Conservation (phyloP, 2,888 invertebrate species). For the Hydropsyche betteni region DNA sequence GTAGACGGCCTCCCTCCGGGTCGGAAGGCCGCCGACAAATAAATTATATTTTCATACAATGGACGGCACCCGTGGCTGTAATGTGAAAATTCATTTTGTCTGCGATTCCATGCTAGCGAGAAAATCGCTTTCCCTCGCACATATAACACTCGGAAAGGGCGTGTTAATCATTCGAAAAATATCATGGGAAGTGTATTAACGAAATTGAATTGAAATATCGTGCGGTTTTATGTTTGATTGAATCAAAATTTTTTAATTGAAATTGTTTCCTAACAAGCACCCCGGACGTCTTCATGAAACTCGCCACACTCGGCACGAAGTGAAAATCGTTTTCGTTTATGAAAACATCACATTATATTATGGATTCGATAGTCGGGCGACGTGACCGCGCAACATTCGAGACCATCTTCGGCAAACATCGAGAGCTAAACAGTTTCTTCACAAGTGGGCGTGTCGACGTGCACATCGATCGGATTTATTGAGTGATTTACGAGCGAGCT, state of each 20-base stretch:
- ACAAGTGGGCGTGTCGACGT: slow-evolving; percentile 37
- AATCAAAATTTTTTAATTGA: too few relatives aligned
- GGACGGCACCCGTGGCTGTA: slow-evolving; percentile 42
- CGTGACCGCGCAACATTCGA: slow-evolving; percentile 4
- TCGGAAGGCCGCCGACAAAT: slow-evolving; percentile 38
- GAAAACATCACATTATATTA: too few relatives aligned
- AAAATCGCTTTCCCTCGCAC: neutral
- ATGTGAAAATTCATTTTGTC: slow-evolving; percentile 39
- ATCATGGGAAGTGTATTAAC: neutral
- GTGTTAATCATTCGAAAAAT: neutral
- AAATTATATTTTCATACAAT: slow-evolving; percentile 47
- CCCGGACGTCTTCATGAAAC: too few relatives aligned
- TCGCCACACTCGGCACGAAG: too few relatives aligned
- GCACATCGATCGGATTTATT: slow-evolving; percentile 46
- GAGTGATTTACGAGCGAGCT: slow-evolving; percentile 49
- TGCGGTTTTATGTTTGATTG: neutral
- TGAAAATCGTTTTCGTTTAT: too few relatives aligned
- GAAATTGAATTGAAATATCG: neutral
- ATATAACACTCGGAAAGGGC: neutral
- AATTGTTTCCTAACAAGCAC: too few relatives aligned
- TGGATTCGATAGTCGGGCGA: too few relatives aligned
- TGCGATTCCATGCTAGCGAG: slow-evolving; percentile 9
- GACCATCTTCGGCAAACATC: neutral
- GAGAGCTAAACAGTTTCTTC: slow-evolving; percentile 6
- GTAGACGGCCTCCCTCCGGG: neutral